A percentile compares a stretch with the other conserved stretches of the same genome.
Conservation (phyloP, 2,797 vertebrate genomes). For the Diplodus puntazzo region DNA sequence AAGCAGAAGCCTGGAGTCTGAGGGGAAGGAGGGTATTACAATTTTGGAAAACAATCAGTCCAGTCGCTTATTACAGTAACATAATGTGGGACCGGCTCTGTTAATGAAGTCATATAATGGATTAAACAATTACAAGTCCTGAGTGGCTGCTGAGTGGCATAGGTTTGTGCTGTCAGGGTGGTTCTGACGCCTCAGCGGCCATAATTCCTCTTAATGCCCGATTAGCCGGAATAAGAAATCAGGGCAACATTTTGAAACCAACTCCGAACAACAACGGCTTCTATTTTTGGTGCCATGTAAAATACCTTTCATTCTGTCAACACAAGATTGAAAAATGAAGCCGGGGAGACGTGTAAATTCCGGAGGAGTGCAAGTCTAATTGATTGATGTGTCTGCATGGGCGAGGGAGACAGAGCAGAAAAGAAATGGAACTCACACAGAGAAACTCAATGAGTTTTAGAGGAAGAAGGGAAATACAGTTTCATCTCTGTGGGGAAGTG, state of each 20-base stretch:
- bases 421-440: constrained; percentile 60
- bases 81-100: not conserved
- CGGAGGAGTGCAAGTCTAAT: constrained; percentile 58
- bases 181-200: not conserved
- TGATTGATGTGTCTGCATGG: constrained; percentile 69
- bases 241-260: not conserved
- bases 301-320: constrained; percentile 53
- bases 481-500: constrained; percentile 32
- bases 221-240: constrained; percentile 4
- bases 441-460: constrained; percentile 57
- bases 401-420: constrained; percentile 40
- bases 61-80: constrained; percentile 6
- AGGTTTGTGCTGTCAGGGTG: not conserved
- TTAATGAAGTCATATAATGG: not conserved
- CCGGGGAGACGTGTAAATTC: constrained; percentile 55
- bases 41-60: constrained; percentile 11
- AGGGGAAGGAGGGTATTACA: not conserved
- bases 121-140: constrained; percentile 14
- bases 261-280: constrained; percentile 18
- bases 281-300: constrained; percentile 42
- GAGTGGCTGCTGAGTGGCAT: constrained; percentile 8
- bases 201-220: not conserved
- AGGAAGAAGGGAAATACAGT: constrained; percentile 36
- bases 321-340: constrained; percentile 62
- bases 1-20: constrained; percentile 1